These are phyloP conservation scores for Arvicanthis niloticus DNA, from an alignment of 2,113 vertebrate species.

Conservation along the genomic window DNA sequence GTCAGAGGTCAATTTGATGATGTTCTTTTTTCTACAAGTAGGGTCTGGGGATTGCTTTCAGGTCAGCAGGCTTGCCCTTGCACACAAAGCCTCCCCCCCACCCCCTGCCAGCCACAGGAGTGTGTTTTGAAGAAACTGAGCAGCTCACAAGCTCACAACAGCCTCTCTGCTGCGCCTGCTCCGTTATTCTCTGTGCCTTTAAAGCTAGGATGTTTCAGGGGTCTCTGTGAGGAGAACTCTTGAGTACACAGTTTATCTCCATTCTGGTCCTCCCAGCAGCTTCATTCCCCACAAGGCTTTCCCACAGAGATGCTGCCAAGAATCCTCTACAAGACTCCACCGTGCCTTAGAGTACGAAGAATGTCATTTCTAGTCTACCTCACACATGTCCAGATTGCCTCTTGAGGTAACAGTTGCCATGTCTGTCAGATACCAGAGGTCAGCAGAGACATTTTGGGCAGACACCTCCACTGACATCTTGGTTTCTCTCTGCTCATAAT, in stretches of 20 bases:
- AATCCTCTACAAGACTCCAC: background rate
- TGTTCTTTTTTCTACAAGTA: background rate
- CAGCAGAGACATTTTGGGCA: background rate
- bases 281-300: background rate
- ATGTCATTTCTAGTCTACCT: background rate
- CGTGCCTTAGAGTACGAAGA: background rate
- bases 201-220: background rate
- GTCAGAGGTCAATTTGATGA: background rate
- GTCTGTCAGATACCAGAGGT: background rate
- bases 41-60: background rate
- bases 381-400: background rate
- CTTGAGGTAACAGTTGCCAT: background rate
- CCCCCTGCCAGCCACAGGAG: background rate
- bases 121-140: background rate
- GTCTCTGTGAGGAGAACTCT: background rate
- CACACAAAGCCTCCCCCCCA: background rate
- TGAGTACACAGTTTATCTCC: background rate
- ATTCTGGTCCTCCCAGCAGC: background rate
- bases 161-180: background rate
- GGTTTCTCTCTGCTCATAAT: background rate
- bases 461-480: accelerated
- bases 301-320: background rate
- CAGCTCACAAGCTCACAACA: no score
- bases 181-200: background rate
- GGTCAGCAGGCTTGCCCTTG: background rate